Conservation (phyloP, 1,140 invertebrate species). For the Neodiprion pinetum region DNA sequence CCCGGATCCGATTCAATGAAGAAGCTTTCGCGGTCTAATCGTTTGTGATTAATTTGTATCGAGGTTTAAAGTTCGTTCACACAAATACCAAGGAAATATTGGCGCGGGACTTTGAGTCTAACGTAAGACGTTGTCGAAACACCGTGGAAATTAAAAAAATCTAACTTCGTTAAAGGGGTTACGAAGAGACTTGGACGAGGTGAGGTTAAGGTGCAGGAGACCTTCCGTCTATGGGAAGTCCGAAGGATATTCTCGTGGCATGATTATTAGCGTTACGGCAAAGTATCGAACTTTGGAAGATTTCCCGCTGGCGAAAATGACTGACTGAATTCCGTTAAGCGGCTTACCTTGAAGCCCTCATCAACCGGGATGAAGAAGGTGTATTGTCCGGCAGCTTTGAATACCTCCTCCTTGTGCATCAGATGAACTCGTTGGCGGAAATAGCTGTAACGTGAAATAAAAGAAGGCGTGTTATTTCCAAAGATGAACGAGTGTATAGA, state of each 20-base stretch:
- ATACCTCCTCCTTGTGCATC: slow-evolving; percentile 76
- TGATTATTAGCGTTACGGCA: neutral
- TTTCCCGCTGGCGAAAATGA: neutral
- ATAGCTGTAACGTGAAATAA: slow-evolving; percentile 60
- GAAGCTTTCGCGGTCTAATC: too few species aligned
- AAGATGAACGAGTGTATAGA: too few species aligned
- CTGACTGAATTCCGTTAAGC: neutral
- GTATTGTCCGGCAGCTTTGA: slow-evolving; percentile 76
- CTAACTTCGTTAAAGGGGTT: too few species aligned
- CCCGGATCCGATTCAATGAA: too few species aligned
- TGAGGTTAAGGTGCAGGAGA: neutral
- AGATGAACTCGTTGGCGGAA: slow-evolving; percentile 77
- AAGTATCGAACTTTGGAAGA: neutral
- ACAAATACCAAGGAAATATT: too few species aligned
- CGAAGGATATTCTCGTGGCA: neutral
- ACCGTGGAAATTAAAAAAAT: too few species aligned
- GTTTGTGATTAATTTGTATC: too few species aligned
- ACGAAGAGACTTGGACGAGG: too few species aligned
- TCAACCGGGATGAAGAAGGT: slow-evolving; percentile 93
- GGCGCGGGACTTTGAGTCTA: too few species aligned
- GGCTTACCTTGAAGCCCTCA: slow-evolving; percentile 81
- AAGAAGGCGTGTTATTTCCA: neutral
- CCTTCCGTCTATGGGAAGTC: neutral
- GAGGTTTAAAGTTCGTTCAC: too few species aligned
- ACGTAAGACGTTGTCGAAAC: too few species aligned